Evolutionary conservation across 1,140 invertebrate genomes (phyloP).

Genomic region (Eueides isabella): DNA sequence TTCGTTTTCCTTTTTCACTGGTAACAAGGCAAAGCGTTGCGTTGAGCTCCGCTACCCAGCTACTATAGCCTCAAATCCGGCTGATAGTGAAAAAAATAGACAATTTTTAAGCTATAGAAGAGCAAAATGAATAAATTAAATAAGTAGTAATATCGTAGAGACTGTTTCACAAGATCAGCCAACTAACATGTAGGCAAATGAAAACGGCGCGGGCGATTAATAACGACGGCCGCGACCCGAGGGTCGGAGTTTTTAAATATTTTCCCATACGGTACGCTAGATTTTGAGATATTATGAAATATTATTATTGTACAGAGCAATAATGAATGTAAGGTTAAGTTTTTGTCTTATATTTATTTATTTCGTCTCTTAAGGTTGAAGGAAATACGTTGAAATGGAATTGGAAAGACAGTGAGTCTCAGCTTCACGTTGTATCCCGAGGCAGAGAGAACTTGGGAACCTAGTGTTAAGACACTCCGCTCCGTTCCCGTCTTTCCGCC

Average conservation of each 20-base stretch:
- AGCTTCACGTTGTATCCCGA: too few relatives aligned
- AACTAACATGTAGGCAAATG: slow-evolving; percentile 12
- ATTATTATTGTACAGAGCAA: neutral
- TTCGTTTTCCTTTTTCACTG: too few relatives aligned
- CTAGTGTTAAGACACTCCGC: too few relatives aligned
- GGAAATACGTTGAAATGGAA: too few relatives aligned
- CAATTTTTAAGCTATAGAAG: too few relatives aligned
- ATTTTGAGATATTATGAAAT: slow-evolving; percentile 20
- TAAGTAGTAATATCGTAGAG: neutral
- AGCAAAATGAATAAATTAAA: neutral
- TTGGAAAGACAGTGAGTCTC: too few relatives aligned
- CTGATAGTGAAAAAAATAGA: too few relatives aligned
- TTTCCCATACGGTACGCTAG: slow-evolving; percentile 8
- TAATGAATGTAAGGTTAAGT: neutral
- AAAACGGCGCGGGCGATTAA: slow-evolving; percentile 20
- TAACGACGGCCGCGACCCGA: slow-evolving; percentile 32
- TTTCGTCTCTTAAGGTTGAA: neutral
- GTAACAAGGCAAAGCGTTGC: too few relatives aligned
- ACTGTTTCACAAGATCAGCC: slow-evolving; percentile 16
- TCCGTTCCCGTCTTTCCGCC: too few relatives aligned
- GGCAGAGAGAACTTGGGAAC: too few relatives aligned
- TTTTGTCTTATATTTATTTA: neutral
- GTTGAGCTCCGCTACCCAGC: too few relatives aligned
- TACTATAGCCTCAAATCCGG: too few relatives aligned
- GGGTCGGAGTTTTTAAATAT: slow-evolving; percentile 32